Base-by-base conservation (phyloP, 2,113 vertebrate genomes). In the Hoplias malabaricus region DNA sequence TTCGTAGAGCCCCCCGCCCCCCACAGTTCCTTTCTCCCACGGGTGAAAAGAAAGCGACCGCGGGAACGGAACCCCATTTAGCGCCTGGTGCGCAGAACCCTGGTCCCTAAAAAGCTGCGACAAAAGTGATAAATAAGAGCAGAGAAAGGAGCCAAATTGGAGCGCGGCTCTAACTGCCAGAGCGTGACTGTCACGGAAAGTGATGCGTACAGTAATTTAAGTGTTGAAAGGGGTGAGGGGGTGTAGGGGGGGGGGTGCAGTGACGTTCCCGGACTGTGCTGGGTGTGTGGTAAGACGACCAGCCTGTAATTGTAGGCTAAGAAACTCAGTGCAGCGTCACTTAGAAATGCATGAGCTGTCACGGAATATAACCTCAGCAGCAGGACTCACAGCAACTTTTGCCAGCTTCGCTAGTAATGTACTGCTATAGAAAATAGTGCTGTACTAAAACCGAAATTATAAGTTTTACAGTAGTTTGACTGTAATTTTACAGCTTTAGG, bases 291-390 rank as follows among this genome's bases (percentile, higher is more conserved):
- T 43, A 68, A 77, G 25, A 9, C 13, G 65, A 25, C 27, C 31
- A 36, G 2, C 69, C 42, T 71, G 46, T 72, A 72, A 79, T 19
- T 79, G 36, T 21, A 38, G 43, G 29, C 43, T 72, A 53, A 70
- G 68, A 25, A 69, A 25, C 36, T 6, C 63, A 40, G 33, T 19
- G 27, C 12, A n/a, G 38, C 46, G 42, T 77, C 42, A 21, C 65
- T 69, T 69, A 61, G 10, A 31, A 61, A 50, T 40, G 68, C 76
- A 63, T 53, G 76, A 78, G 48, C 48, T 53, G 48, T 21, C 48
- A 23, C n/a, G 14, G 48, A 23, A 53, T 23, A 53, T 10, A 53
- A 21, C 48, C 48, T 53, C 42, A 11, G 34, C 46, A 33, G 27
- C 54, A 70, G 40, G n/a, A n/a, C n/a, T n/a, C 54, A 61, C 38